Conservation (phyloP, 2,888 invertebrate genomes). For the Drosophila multiciliata region DNA sequence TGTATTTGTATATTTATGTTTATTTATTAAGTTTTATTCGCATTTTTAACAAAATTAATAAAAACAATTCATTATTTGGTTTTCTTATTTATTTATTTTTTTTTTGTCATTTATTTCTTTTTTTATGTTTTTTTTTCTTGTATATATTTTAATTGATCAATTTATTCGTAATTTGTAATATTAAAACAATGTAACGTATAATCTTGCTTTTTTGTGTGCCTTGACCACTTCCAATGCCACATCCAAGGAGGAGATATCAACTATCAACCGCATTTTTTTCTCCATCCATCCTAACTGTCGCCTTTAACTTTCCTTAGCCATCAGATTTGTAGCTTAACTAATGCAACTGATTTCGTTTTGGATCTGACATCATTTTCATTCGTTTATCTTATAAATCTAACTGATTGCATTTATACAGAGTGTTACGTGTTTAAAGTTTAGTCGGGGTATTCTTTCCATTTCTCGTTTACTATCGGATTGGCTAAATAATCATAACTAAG, state of each 20-base stretch:
- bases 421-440: conserved; percentile 58
- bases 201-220: conserved; percentile 54
- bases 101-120: conserved; percentile 41
- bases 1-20: conserved; percentile 59
- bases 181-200: conserved; percentile 78
- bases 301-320: conserved; percentile 11
- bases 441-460: conserved; percentile 31
- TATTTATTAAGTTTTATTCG: conserved; percentile 62
- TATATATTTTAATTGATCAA: conserved; percentile 77
- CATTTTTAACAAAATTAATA: conserved; percentile 78
- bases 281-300: not conserved
- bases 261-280: conserved; percentile 3
- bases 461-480: conserved; percentile 25
- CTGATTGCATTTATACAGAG: conserved; percentile 80
- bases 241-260: conserved; percentile 22
- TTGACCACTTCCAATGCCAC: conserved; percentile 31
- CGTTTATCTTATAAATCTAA: conserved; percentile 71
- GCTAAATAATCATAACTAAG: conserved; percentile 24
- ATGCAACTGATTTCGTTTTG: conserved; percentile 47
- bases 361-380: conserved; percentile 34
- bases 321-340: conserved; percentile 55
- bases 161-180: conserved; percentile 78
- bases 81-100: conserved; percentile 35
- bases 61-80: conserved; percentile 69
- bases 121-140: conserved; percentile 36